Percentiles rank a stretch among this genome's conserved stretches.
Evolutionary conservation across 2,113 vertebrate species (phyloP).

Genomic region (Cromileptes altivelis): DNA sequence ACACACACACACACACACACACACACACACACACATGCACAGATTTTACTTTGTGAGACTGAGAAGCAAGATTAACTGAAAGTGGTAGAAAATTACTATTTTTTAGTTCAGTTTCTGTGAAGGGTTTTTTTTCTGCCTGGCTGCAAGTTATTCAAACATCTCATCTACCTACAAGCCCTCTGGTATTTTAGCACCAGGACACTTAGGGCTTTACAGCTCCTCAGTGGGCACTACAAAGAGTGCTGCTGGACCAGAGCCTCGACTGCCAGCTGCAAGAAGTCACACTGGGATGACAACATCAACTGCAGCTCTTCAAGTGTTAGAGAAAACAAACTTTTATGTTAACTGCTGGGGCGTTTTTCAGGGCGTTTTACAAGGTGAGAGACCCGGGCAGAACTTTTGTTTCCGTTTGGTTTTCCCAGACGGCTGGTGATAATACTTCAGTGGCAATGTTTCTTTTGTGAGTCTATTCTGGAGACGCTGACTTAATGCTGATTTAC

Average conservation of each 20-base stretch:
- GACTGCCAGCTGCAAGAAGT: constrained; percentile 69
- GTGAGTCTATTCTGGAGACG: background rate
- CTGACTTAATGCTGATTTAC: background rate
- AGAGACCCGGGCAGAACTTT: constrained; percentile 24
- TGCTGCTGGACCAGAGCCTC: constrained; percentile 40
- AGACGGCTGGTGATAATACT: constrained; percentile 25
- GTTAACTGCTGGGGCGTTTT: constrained; percentile 38
- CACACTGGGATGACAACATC: constrained; percentile 69
- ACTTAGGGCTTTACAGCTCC: constrained; percentile 62
- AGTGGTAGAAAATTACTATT: background rate
- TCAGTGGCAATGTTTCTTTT: background rate
- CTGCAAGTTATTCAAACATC: constrained; percentile 49
- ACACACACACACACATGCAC: background rate
- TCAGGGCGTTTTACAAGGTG: constrained; percentile 59
- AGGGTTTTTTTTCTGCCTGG: background rate
- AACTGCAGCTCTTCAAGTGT: constrained; percentile 61
- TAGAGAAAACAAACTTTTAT: constrained; percentile 72
- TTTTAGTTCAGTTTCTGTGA: background rate
- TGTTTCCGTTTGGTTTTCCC: constrained; percentile 52
- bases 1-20: constrained; percentile 18
- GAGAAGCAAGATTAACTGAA: background rate
- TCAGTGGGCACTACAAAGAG: constrained; percentile 60
- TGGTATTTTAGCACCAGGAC: constrained; percentile 38
- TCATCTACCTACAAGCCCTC: constrained; percentile 29
- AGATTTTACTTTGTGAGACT: background rate